These are phyloP conservation scores for Drosophila fungiperda DNA, from an alignment of 2,888 invertebrate species.

Conservation along the genomic window DNA sequence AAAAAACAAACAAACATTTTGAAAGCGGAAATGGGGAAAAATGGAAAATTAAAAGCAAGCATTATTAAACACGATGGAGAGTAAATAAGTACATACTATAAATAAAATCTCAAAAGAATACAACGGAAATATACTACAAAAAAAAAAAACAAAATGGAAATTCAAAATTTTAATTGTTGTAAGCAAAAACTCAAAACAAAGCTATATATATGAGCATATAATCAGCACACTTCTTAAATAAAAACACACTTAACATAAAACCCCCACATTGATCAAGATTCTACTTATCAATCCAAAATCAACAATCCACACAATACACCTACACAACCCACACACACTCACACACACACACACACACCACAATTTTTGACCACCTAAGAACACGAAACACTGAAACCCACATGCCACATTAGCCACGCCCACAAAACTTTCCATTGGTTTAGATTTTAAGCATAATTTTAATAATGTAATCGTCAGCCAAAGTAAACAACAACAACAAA, in stretches of 20 bases:
- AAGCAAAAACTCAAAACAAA: constrained; percentile 69
- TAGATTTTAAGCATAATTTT: constrained; percentile 83
- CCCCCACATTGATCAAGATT: constrained; percentile 24
- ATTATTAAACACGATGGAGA: constrained; percentile 49
- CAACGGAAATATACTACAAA: constrained; percentile 58
- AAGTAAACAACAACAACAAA: constrained; percentile 47
- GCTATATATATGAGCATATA: constrained; percentile 65
- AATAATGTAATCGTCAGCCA: constrained; percentile 76
- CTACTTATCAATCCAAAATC: constrained; percentile 28
- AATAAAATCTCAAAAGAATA: constrained; percentile 42
- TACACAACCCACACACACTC: constrained; percentile 5
- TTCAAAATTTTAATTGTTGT: constrained; percentile 83
- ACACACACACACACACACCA: constrained; percentile 23
- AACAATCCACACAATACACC: constrained; percentile 19
- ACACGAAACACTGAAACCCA: constrained; percentile 47
- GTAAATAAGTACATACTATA: constrained; percentile 42
- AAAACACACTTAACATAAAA: constrained; percentile 32
- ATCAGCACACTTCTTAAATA: constrained; percentile 62
- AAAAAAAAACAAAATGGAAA: constrained; percentile 53
- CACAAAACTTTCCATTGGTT: constrained; percentile 78
- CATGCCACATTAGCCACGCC: constrained; percentile 35
- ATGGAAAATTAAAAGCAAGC: constrained; percentile 34
- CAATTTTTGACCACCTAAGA: constrained; percentile 56
- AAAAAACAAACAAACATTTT: constrained; percentile 48
- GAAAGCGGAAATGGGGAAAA: constrained; percentile 43